phyloP scores from a whole-genome alignment of 2,113 vertebrate genomes.

The Pogona vitticeps region DNA sequence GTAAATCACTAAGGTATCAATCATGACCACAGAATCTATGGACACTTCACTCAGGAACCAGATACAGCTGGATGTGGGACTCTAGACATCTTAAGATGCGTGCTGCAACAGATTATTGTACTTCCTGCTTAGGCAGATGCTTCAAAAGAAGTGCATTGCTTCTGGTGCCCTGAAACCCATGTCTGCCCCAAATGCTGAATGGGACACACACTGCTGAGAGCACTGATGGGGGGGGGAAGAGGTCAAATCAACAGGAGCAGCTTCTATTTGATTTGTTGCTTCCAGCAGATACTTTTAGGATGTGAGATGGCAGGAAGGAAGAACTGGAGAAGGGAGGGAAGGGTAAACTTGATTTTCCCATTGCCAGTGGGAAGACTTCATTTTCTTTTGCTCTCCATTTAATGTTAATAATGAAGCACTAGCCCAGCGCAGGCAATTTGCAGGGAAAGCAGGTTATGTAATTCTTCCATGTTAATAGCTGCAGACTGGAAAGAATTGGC shows the following conservation, averaged over 20 bases:
- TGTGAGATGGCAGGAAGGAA: constrained; percentile 23
- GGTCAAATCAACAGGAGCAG: neutral
- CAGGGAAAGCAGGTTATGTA: constrained; percentile 65
- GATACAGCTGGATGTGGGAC: neutral
- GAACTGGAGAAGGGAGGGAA: constrained; percentile 48
- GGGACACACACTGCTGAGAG: neutral
- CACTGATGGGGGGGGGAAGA: neutral
- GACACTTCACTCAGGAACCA: neutral
- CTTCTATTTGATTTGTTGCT: constrained; percentile 13
- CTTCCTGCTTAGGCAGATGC: neutral
- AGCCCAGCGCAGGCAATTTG: constrained; percentile 52
- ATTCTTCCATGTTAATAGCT: constrained; percentile 63
- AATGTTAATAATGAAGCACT: constrained; percentile 68
- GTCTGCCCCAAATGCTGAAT: neutral
- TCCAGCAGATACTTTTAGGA: constrained; percentile 39
- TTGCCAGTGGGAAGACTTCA: constrained; percentile 57
- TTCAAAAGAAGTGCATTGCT: neutral
- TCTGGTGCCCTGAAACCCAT: neutral
- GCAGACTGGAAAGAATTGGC: constrained; percentile 62
- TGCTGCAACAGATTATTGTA: neutral
- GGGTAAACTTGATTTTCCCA: constrained; percentile 50
- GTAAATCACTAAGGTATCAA: neutral
- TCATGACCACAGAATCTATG: neutral
- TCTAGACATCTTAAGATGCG: neutral
- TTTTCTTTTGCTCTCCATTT: constrained; percentile 58